These are phyloP conservation scores for Polyommatus iphigenia DNA, from an alignment of 2,888 invertebrate species.

Conservation along the genomic window DNA sequence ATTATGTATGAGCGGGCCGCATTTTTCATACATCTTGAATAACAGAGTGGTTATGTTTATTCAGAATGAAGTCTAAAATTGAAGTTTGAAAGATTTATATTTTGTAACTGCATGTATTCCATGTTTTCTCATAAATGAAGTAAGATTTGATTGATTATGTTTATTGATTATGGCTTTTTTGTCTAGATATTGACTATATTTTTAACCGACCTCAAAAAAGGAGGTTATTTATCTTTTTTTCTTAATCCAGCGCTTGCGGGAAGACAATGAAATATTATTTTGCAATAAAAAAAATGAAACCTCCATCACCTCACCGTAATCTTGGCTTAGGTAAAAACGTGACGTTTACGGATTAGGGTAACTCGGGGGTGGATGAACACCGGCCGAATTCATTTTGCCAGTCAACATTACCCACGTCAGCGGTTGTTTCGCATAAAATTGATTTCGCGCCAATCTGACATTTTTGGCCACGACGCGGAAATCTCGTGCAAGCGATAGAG, in stretches of 20 bases:
- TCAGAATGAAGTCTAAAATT: too few relatives aligned
- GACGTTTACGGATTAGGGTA: constrained; percentile 73
- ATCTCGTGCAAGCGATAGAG: not conserved
- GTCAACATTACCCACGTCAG: constrained; percentile 71
- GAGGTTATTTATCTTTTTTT: not conserved
- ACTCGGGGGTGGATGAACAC: constrained; percentile 45
- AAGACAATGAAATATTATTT: constrained; percentile 24
- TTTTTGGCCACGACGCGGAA: constrained; percentile 49
- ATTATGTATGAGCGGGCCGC: too few relatives aligned
- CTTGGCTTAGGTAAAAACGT: constrained; percentile 56
- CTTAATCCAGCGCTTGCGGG: not conserved
- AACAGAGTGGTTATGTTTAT: too few relatives aligned
- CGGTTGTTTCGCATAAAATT: constrained; percentile 66
- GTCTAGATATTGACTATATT: too few relatives aligned
- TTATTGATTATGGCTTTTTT: too few relatives aligned
- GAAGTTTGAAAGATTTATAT: too few relatives aligned
- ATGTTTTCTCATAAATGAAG: too few relatives aligned
- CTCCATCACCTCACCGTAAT: constrained; percentile 37
- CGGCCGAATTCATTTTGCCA: constrained; percentile 54
- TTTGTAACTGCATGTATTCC: too few relatives aligned
- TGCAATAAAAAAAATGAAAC: constrained; percentile 23
- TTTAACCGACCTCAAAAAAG: too few relatives aligned
- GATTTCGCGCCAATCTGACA: constrained; percentile 65
- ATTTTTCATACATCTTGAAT: too few relatives aligned
- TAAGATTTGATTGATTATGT: too few relatives aligned